phyloP scores from a whole-genome alignment of 2,113 vertebrate genomes.

The Zosterops japonicus region DNA sequence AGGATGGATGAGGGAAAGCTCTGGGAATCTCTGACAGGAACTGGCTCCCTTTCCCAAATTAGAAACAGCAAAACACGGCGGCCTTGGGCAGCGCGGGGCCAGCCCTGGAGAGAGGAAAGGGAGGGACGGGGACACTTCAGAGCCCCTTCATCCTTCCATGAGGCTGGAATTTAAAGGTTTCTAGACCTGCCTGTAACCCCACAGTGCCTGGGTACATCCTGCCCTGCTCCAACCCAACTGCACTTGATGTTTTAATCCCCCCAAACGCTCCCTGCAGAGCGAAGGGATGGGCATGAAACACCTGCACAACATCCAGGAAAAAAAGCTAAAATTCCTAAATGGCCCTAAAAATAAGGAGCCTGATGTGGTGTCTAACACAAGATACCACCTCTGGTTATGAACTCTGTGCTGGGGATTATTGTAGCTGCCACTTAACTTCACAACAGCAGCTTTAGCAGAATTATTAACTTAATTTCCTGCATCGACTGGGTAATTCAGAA shows the following conservation, averaged over 20 bases:
- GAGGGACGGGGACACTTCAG: neutral
- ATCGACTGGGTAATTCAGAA: neutral
- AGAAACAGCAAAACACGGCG: neutral
- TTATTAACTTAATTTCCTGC: neutral
- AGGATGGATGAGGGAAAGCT: neutral
- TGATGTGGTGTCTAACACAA: neutral
- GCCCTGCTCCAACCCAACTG: neutral
- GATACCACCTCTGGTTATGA: neutral
- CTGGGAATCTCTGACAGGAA: constrained; percentile 14
- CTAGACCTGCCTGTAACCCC: accelerated
- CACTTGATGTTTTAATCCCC: neutral
- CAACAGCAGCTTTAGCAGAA: neutral
- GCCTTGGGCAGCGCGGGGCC: neutral
- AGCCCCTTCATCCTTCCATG: neutral
- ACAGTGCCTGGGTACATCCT: neutral
- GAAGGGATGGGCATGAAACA: neutral
- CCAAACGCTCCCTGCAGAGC: neutral
- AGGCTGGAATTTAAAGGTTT: accelerated
- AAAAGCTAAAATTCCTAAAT: neutral
- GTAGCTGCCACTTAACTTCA: neutral
- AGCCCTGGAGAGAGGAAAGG: neutral
- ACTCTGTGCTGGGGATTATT: accelerated
- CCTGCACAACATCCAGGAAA: neutral
- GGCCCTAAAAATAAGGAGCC: neutral
- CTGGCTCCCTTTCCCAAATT: neutral